phyloP scores from a whole-genome alignment of 53 echinoderm and acorn worm genomes.

The Holothuria scabra region DNA sequence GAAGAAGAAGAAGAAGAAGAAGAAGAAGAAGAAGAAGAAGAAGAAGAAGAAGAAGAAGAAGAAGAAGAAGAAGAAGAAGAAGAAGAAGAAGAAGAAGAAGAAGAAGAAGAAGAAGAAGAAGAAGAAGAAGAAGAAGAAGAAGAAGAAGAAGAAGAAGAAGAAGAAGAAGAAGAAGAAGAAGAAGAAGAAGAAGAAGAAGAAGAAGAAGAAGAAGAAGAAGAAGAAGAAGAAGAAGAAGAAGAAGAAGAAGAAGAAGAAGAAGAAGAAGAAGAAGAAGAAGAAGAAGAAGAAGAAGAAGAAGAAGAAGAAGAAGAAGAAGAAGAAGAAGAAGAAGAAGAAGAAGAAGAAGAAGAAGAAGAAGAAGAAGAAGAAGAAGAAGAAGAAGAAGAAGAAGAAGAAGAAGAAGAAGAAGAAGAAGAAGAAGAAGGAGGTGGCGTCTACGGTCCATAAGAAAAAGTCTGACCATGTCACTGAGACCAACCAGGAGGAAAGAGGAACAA shows the following conservation, averaged over 20 bases:
- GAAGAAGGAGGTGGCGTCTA: background rate
- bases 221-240: slow-evolving; percentile 12
- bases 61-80: slow-evolving; percentile 12
- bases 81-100: slow-evolving; percentile 5
- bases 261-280: slow-evolving; percentile 12
- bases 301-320: slow-evolving; percentile 12
- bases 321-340: slow-evolving; percentile 12
- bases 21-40: slow-evolving; percentile 12
- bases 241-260: slow-evolving; percentile 12
- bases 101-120: background rate
- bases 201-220: slow-evolving; percentile 12
- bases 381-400: slow-evolving; percentile 12
- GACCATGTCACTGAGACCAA: no score
- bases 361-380: slow-evolving; percentile 12
- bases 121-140: slow-evolving; percentile 1
- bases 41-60: slow-evolving; percentile 12
- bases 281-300: slow-evolving; percentile 12
- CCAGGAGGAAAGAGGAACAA: no score
- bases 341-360: slow-evolving; percentile 12
- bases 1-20: slow-evolving; percentile 12
- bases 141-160: slow-evolving; percentile 12
- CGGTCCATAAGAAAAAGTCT: no score
- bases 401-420: slow-evolving; percentile 12
- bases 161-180: slow-evolving; percentile 12
- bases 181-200: slow-evolving; percentile 12